These are phyloP conservation scores for Holocentrus rufus DNA, from an alignment of 2,797 vertebrate species.

Conservation along the genomic window DNA sequence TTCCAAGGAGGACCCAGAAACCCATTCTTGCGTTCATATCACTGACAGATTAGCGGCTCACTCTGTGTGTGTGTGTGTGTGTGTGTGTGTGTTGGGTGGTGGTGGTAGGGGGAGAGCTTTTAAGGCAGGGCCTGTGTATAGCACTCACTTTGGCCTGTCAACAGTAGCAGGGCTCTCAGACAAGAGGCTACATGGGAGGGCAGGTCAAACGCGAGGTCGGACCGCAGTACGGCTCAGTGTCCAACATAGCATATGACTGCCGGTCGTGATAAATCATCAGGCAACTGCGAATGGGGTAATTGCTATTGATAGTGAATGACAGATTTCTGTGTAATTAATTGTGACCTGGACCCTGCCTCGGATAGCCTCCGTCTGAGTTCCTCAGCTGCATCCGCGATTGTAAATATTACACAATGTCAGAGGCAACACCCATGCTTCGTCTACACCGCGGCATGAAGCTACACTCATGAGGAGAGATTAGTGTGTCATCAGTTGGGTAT, in stretches of 20 bases:
- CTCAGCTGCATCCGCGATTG: constrained; percentile 51
- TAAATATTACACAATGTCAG: constrained; percentile 73
- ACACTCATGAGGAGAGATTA: constrained; percentile 70
- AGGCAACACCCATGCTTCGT: constrained; percentile 75
- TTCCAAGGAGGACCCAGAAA: constrained; percentile 67
- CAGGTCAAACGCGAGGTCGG: constrained; percentile 56
- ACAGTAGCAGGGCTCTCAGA: constrained; percentile 60
- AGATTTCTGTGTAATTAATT: constrained; percentile 52
- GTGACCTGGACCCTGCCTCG: constrained; percentile 43
- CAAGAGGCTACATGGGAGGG: constrained; percentile 45
- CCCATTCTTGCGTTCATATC: constrained; percentile 72
- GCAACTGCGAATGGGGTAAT: constrained; percentile 31
- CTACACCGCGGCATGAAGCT: constrained; percentile 65
- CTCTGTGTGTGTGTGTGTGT: constrained; percentile 31
- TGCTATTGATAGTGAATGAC: constrained; percentile 57
- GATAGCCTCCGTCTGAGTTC: constrained; percentile 36
- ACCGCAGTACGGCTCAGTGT: constrained; percentile 20
- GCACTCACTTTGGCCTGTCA: constrained; percentile 65
- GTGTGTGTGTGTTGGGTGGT: constrained; percentile 6
- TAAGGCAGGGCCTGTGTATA: constrained; percentile 48
- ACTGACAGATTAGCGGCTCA: constrained; percentile 80
- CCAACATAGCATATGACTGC: constrained; percentile 34
- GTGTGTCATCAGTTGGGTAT: constrained; percentile 80
- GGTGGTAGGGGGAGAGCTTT: constrained; percentile 26
- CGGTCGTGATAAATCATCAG: constrained; percentile 43